Base-by-base conservation (phyloP, 2,888 invertebrate genomes). In the Teleiodes luculella region DNA sequence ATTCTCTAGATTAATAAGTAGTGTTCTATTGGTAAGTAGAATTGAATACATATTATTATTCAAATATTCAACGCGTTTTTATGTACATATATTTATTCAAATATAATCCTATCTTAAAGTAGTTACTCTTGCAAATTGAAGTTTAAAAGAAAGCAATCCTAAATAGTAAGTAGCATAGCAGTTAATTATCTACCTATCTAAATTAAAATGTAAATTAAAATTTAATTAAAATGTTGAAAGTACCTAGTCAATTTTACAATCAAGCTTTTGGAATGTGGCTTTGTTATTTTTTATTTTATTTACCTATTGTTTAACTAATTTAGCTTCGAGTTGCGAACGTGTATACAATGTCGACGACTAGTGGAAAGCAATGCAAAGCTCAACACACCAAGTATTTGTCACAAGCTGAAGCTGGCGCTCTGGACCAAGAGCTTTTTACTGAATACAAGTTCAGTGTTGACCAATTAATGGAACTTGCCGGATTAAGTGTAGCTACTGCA, bases 391-490 rank as follows among this genome's bases (percentile, higher is more conserved):
- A 70, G 47, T 95, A 92, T 75, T 82, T 97, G 18, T 91, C 91
- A 53, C 98, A 98, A 87, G 83, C 91, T 20, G 97, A 98, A 77
- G 98, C 98, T 0, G 94, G 94, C 20, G 92, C 94, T 54, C 92
- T 99, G 13, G 99, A 99, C 73, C 86, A 94, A 65, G 97, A 98
- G 64, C 90, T 99, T 16, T 98, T 99, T 80, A 95, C 95, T 67
- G 95, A 96, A 52, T 99, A 97, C 77, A 95, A 94, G 74, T 99
- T 96, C 77, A 97, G 97, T 69, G 96, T 99, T 0, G 98, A 98
- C 74, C 99, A 99, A 78, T 83, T 99, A 53, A 99, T 99, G 98
- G 99, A 99, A 84, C 85, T 99, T 56, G 99, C 99, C 4, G 99
- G 99, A 0, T 90, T 98, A 53, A 97, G 98, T 77, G 98, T 98